Conservation (phyloP, 2,113 vertebrate genomes). For the Megaleporinus macrocephalus region DNA sequence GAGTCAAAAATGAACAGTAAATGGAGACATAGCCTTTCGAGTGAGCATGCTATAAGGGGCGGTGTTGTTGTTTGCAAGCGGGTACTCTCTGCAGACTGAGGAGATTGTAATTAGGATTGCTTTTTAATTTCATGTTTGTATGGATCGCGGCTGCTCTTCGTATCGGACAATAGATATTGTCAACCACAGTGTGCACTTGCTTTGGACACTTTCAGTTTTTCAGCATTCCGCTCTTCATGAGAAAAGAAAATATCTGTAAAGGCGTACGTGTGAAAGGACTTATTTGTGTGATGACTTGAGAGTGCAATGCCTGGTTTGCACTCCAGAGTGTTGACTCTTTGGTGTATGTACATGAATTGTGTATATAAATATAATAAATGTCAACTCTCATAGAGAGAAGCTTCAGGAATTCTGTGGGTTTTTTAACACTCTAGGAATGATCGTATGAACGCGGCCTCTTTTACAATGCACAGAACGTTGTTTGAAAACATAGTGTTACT, state of each 20-base stretch:
- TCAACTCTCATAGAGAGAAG: constrained; percentile 21
- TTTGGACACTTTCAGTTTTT: constrained; percentile 32
- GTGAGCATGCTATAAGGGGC: not conserved
- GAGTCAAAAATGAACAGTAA: not conserved
- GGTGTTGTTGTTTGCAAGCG: not conserved
- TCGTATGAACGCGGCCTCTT: not conserved
- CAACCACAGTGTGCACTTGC: not conserved
- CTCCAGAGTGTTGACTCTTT: constrained; percentile 27
- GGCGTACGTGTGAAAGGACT: constrained; percentile 34
- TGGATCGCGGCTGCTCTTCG: constrained; percentile 4
- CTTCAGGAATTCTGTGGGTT: not conserved
- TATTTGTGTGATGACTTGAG: constrained; percentile 3
- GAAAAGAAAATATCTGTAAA: constrained; percentile 31
- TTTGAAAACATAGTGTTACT: too few relatives aligned
- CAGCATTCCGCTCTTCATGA: constrained; percentile 25
- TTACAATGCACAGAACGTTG: too few relatives aligned
- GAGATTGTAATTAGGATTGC: constrained; percentile 13
- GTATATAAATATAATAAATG: constrained; percentile 59
- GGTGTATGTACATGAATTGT: constrained; percentile 48
- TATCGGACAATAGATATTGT: not conserved
- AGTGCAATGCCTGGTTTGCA: constrained; percentile 10
- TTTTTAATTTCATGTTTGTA: constrained; percentile 22
- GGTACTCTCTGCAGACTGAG: not conserved
- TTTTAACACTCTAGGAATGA: not conserved
- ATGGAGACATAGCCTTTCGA: constrained; percentile 13